These are phyloP conservation scores for Cephus nigrinus DNA, from an alignment of 2,888 invertebrate genomes.

Conservation along the genomic window DNA sequence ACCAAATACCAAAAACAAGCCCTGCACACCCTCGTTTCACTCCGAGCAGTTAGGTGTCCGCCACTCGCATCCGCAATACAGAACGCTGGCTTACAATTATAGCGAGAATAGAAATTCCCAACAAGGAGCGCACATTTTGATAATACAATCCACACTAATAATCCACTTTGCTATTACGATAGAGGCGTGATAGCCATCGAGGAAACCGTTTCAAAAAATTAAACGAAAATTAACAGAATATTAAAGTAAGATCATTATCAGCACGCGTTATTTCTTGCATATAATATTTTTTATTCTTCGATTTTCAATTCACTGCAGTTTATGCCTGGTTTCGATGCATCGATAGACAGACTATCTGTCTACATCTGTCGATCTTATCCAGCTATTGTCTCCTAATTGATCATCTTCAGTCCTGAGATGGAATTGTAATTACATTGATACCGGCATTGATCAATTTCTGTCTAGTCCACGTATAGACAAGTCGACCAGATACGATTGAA, in stretches of 20 bases:
- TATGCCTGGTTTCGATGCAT: neutral
- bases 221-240: neutral
- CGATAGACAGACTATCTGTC: neutral
- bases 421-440: conserved; percentile 16
- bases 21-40: conserved; percentile 24
- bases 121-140: conserved; percentile 37
- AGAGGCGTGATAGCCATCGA: conserved; percentile 24
- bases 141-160: conserved; percentile 31
- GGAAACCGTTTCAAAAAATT: neutral
- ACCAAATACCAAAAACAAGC: conserved; percentile 55
- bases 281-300: neutral
- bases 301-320: neutral
- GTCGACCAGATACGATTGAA: neutral
- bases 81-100: conserved; percentile 42
- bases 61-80: conserved; percentile 23
- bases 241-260: neutral
- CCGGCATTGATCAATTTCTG: neutral
- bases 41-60: conserved; percentile 22
- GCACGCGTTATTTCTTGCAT: neutral
- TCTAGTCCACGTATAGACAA: neutral
- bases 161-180: neutral
- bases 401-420: conserved; percentile 15
- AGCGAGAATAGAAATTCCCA: conserved; percentile 33
- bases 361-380: conserved; percentile 10
- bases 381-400: conserved; percentile 20